Evolutionary conservation across 2,888 invertebrate genomes (phyloP).

Genomic region (Octonoba sinensis): DNA sequence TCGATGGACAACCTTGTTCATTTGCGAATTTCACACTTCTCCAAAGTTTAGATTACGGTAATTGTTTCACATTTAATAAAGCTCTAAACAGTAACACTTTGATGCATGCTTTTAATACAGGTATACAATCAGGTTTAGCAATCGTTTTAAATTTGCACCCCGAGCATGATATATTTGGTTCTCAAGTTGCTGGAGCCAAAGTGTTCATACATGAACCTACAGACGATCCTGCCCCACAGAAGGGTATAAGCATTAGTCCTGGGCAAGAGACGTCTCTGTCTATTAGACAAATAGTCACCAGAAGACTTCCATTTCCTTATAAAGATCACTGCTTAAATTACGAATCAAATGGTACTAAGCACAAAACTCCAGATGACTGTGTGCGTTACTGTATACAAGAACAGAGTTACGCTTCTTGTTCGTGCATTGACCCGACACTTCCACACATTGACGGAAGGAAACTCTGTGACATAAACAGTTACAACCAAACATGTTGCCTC

Average conservation of each 20-base stretch:
- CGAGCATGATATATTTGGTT: constrained; percentile 55
- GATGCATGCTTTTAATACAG: neutral
- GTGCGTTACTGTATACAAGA: constrained; percentile 17
- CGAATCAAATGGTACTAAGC: neutral
- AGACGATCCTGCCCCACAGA: constrained; percentile 33
- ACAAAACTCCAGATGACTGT: constrained; percentile 1
- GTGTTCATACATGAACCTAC: constrained; percentile 63
- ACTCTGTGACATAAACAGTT: constrained; percentile 26
- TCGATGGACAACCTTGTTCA: constrained; percentile 10
- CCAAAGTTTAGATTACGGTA: constrained; percentile 28
- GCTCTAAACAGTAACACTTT: no score
- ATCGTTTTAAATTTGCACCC: constrained; percentile 55
- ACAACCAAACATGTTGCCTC: constrained; percentile 27
- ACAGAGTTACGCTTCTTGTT: constrained; percentile 19
- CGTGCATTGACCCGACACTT: constrained; percentile 31
- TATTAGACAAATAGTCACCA: neutral
- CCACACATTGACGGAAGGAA: neutral
- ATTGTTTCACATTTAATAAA: constrained; percentile 41
- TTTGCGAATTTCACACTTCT: neutral
- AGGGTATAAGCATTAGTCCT: constrained; percentile 23
- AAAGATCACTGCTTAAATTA: constrained; percentile 64
- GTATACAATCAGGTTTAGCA: constrained; percentile 23
- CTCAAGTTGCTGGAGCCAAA: constrained; percentile 59
- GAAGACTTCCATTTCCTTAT: constrained; percentile 61
- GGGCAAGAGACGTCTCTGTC: constrained; percentile 34